These are phyloP conservation scores for Chalcis sispes DNA, from an alignment of 2,888 invertebrate species.

Conservation along the genomic window DNA sequence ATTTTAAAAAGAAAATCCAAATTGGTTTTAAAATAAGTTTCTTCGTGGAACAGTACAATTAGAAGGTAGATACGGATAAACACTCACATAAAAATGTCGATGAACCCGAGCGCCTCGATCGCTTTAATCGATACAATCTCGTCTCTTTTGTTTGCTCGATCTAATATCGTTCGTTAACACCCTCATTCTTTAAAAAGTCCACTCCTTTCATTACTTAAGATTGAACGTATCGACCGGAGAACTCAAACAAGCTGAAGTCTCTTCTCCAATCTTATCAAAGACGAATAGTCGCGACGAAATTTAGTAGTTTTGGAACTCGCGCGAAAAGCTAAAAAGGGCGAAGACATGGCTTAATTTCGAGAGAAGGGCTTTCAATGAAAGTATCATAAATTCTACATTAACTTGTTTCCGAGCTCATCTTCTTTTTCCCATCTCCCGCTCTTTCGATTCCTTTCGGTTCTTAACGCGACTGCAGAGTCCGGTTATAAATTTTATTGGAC, in stretches of 20 bases:
- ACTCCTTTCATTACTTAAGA: conserved; percentile 18
- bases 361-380: conserved; percentile 60
- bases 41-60: too few relatives aligned
- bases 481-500: conserved; percentile 67
- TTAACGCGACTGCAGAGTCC: conserved; percentile 57
- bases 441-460: conserved; percentile 34
- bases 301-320: conserved; percentile 16
- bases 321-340: conserved; percentile 44
- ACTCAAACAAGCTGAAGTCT: background rate
- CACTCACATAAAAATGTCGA: too few relatives aligned
- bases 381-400: conserved; percentile 65
- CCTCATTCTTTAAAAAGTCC: background rate
- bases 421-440: background rate
- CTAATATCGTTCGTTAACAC: conserved; percentile 36
- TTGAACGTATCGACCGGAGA: conserved; percentile 36
- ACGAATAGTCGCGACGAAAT: conserved; percentile 45
- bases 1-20: too few relatives aligned
- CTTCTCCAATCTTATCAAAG: conserved; percentile 45
- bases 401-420: conserved; percentile 44
- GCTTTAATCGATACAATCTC: background rate
- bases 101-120: too few relatives aligned
- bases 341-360: conserved; percentile 60
- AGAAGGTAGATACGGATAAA: too few relatives aligned
- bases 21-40: too few relatives aligned
- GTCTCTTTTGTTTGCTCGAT: background rate